These are phyloP conservation scores for Geophilus truncorum DNA, from an alignment of 2,888 invertebrate genomes.

Conservation along the genomic window DNA sequence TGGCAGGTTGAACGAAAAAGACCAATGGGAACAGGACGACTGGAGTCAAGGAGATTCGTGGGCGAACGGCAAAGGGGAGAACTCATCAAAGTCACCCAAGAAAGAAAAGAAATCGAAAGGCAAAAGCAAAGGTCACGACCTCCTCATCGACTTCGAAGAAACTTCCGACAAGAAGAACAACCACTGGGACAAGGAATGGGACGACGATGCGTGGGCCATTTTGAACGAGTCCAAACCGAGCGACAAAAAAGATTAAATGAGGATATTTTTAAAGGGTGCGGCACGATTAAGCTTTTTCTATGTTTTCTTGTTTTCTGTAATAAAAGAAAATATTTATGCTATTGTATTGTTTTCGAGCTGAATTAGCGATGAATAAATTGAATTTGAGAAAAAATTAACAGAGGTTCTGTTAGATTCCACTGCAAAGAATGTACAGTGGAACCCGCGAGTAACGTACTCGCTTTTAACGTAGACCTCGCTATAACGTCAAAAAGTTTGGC, in stretches of 20 bases:
- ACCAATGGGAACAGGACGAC: not conserved
- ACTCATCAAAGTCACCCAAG: not conserved
- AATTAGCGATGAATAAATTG: no score
- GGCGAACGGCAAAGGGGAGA: not conserved
- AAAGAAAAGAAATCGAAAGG: not conserved
- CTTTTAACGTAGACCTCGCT: no score
- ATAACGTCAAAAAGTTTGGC: no score
- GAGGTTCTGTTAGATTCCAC: no score
- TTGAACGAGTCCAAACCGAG: not conserved
- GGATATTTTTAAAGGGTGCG: not conserved
- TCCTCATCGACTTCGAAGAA: not conserved
- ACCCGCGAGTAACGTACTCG: no score
- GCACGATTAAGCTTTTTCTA: no score
- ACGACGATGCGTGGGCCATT: not conserved
- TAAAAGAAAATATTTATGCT: no score
- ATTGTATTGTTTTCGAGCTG: no score
- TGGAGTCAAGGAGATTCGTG: not conserved
- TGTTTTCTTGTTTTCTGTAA: no score
- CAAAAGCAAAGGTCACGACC: not conserved
- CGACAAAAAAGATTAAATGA: not conserved
- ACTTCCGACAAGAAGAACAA: not conserved
- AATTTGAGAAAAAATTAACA: no score
- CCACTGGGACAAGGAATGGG: not conserved
- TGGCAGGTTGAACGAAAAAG: not conserved
- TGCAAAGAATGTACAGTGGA: no score